These are phyloP conservation scores for Clistopyga incitator DNA, from an alignment of 2,888 invertebrate genomes.

Conservation along the genomic window DNA sequence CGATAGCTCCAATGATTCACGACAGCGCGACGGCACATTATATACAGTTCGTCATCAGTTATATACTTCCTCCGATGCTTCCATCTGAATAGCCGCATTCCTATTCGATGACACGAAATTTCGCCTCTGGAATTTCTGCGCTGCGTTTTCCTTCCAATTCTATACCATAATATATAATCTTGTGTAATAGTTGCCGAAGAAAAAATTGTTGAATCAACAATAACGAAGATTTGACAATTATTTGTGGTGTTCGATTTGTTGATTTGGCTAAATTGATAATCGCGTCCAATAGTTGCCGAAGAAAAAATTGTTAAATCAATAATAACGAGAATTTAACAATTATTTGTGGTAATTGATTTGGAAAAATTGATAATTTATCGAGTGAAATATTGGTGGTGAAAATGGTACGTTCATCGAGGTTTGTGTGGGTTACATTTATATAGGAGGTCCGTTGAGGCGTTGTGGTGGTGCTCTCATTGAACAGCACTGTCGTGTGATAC, in stretches of 20 bases:
- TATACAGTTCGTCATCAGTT: background rate
- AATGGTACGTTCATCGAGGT: background rate
- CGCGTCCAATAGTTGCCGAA: too few species aligned
- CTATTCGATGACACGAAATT: conserved; percentile 27
- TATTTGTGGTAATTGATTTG: background rate
- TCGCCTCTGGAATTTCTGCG: background rate
- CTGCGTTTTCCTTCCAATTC: background rate
- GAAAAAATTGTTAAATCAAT: too few species aligned
- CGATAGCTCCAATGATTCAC: conserved; percentile 49
- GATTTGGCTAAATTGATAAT: background rate
- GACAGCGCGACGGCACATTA: conserved; percentile 17
- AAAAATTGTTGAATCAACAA: too few species aligned
- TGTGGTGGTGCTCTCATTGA: conserved; percentile 55
- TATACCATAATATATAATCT: too few species aligned
- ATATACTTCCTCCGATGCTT: conserved; percentile 5
- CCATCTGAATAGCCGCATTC: conserved; percentile 49
- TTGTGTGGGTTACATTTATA: background rate
- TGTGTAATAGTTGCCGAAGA: too few species aligned
- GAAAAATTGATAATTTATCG: background rate
- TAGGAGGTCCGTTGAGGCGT: conserved; percentile 30
- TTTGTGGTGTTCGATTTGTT: background rate
- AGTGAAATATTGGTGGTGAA: background rate
- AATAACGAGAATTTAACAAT: too few species aligned
- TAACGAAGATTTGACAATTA: too few species aligned
- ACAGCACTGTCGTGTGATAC: conserved; percentile 47